Base-by-base conservation (phyloP, 2,888 invertebrate species). In the Anoplius nigerrimus region DNA sequence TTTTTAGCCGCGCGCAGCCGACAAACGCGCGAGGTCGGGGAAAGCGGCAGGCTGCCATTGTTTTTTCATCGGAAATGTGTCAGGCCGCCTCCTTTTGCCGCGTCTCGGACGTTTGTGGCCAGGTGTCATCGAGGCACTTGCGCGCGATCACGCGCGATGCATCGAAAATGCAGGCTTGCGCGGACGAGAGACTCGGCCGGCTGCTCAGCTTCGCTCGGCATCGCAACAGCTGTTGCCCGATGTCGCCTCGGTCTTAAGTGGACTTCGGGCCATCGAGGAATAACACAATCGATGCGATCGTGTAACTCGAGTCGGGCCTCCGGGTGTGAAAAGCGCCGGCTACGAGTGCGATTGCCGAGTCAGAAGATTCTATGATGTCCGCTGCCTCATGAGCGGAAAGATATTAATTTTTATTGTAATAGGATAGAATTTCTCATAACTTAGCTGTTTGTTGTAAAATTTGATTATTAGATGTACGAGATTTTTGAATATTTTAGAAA, bases 221-320 rank as follows among this genome's bases (percentile, higher is more conserved):
- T 22, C 34, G 59, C 53, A 60, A 65, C 72, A 75, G 77, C 71
- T 76, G 74, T 66, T 71, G 43, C 65, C 58, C 46, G 66, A 53
- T 60, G 69, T 75, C 61, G 42, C 21, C 52, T 70, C 24, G 16
- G 24, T n/a, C 45, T n/a, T 43, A 58, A 67, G 61, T 64, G 63
- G 62, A 45, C 62, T 46, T 21, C 21, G 42, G 24, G 55, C 60
- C 63, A 70, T 67, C 68, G 70, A 61, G 65, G 65, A 64, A 62
- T 55, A 56, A 34, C 62, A 6, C 42, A 46, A 55, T 67, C 60
- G 53, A 61, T 61, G 46, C 61, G 61, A 48, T 48, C 54, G 45
- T 46, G 54, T 11, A 34, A 45, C n/a, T 27, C 54, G 43, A n/a
- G 22, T 42, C 51, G 34, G 1, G 34, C 34, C 11, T n/a, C 42